Percentiles rank a stretch among this genome's conserved stretches.
These are phyloP conservation scores for Agapornis roseicollis DNA, from an alignment of 2,113 vertebrate genomes.

Conservation along the genomic window DNA sequence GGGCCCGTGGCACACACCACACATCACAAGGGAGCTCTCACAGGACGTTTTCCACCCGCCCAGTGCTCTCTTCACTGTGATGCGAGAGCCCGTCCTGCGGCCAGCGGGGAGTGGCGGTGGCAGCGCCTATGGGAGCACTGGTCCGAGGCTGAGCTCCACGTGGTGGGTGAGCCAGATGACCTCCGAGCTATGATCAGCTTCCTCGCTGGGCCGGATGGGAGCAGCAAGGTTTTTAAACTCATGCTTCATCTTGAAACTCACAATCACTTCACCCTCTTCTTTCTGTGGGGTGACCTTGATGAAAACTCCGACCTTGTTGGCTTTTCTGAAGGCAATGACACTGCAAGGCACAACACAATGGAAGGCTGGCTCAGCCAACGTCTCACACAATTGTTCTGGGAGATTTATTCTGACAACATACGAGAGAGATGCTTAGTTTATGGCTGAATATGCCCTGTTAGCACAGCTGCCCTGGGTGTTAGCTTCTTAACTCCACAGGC, in stretches of 20 bases:
- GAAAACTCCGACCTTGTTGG: conserved; percentile 98
- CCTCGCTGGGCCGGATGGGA: conserved; percentile 86
- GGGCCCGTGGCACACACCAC: conserved; percentile 15
- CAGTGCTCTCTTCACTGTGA: neutral
- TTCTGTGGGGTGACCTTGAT: conserved; percentile 94
- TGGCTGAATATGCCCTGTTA: neutral
- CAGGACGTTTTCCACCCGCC: conserved; percentile 8
- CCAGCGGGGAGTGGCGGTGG: neutral
- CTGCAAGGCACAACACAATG: conserved; percentile 70
- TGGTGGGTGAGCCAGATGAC: conserved; percentile 95
- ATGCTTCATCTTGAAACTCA: conserved; percentile 94
- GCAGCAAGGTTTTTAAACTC: conserved; percentile 95
- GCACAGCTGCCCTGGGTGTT: neutral
- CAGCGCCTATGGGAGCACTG: conserved; percentile 79
- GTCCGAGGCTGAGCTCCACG: conserved; percentile 92
- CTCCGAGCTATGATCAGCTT: conserved; percentile 79
- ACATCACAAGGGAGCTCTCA: conserved; percentile 42
- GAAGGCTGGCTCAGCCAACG: neutral
- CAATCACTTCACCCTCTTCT: conserved; percentile 87
- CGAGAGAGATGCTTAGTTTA: neutral
- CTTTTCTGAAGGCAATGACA: conserved; percentile 94
- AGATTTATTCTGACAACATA: neutral
- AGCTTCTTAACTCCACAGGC: neutral
- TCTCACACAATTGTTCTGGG: neutral
- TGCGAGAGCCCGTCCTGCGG: neutral